phyloP scores from a whole-genome alignment of 2,113 vertebrate genomes.

The Oreochromis spilurus region DNA sequence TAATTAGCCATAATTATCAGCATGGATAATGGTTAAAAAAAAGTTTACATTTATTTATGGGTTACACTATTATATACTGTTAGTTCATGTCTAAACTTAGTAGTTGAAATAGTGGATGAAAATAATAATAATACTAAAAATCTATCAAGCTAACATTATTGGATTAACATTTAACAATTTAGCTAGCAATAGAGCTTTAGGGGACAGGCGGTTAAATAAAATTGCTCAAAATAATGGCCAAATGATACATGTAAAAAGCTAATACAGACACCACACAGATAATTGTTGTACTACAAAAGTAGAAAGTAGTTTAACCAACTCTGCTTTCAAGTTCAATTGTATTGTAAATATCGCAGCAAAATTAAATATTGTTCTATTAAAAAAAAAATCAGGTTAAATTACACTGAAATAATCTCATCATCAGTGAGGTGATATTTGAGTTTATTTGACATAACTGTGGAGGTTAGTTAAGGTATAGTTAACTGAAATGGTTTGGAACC shows the following conservation, averaged over 20 bases:
- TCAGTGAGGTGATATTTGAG: background rate
- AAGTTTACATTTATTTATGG: background rate
- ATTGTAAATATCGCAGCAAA: background rate
- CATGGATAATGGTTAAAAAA: background rate
- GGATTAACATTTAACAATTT: background rate
- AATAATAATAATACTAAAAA: background rate
- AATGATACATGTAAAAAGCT: background rate
- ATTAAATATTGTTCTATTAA: background rate
- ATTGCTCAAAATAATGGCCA: background rate
- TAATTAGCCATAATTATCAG: background rate
- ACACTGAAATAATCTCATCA: background rate
- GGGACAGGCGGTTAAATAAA: background rate
- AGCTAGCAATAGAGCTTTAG: background rate
- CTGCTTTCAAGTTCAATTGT: background rate
- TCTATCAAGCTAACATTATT: background rate
- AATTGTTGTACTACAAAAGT: background rate
- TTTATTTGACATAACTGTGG: background rate
- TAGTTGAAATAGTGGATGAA: background rate
- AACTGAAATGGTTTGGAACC: background rate
- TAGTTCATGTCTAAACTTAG: background rate
- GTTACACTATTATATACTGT: background rate
- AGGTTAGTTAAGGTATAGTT: background rate
- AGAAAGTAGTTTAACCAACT: background rate
- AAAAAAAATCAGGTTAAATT: background rate
- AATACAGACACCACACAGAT: background rate